phyloP scores from a whole-genome alignment of 2,113 vertebrate genomes.

The Hiodon tergisus region DNA sequence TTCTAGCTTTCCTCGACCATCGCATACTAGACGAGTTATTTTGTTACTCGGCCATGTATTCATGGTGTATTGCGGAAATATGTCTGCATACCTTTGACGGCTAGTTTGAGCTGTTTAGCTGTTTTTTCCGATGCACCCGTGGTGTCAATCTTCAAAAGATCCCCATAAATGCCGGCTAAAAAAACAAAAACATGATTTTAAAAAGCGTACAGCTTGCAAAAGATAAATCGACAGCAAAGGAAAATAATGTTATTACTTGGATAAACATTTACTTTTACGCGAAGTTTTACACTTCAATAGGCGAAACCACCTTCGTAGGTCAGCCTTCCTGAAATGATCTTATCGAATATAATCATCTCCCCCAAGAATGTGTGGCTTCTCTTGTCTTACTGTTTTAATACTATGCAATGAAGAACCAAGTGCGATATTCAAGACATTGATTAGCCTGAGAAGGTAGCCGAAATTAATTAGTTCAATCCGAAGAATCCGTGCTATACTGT shows the following conservation, averaged over 20 bases:
- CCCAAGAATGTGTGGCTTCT: too few relatives aligned
- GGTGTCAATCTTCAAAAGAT: slow-evolving; percentile 53
- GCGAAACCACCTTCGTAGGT: too few relatives aligned
- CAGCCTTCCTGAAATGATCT: neutral
- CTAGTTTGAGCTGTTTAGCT: slow-evolving; percentile 40
- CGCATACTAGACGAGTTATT: too few relatives aligned
- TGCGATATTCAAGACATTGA: too few relatives aligned
- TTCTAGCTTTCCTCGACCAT: too few relatives aligned
- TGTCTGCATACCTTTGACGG: slow-evolving; percentile 45
- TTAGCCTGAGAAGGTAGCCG: too few relatives aligned
- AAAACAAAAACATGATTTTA: slow-evolving; percentile 1
- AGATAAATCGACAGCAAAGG: neutral
- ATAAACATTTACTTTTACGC: neutral
- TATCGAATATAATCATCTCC: too few relatives aligned
- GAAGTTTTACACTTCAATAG: neutral
- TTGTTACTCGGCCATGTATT: too few relatives aligned
- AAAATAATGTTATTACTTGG: neutral
- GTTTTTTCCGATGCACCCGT: slow-evolving; percentile 52
- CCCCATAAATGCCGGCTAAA: slow-evolving; percentile 43
- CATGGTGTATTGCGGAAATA: neutral
- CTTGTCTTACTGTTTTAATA: too few relatives aligned
- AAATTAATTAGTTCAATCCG: too few relatives aligned
- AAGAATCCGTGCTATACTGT: neutral
- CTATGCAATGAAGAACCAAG: too few relatives aligned
- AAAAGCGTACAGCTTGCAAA: too few relatives aligned